phyloP scores from a whole-genome alignment of 1,140 invertebrate genomes.

The Drosophila mojavensis region DNA sequence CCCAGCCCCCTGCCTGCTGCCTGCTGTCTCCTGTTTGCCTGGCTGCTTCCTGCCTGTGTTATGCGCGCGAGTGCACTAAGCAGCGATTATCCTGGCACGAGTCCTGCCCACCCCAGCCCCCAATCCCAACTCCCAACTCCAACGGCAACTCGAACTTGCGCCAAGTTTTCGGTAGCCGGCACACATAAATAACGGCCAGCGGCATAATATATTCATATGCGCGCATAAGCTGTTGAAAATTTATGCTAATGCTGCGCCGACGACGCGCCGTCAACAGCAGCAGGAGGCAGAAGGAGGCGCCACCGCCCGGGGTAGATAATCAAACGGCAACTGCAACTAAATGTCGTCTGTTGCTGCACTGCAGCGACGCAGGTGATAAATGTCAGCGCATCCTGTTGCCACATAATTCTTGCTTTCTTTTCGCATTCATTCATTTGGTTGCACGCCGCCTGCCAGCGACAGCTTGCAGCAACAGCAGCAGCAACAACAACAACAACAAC shows the following conservation, averaged over 20 bases:
- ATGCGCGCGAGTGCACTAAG: constrained; percentile 75
- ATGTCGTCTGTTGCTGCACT: not conserved
- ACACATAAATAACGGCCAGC: constrained; percentile 42
- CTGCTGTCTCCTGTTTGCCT: not conserved
- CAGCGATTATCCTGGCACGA: constrained; percentile 72
- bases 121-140: too few species aligned
- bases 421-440: constrained; percentile 43
- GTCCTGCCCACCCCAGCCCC: constrained; percentile 2
- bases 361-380: constrained; percentile 66
- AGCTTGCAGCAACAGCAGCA: not conserved
- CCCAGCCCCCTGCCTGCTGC: too few species aligned
- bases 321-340: constrained; percentile 40
- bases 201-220: constrained; percentile 73
- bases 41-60: constrained; percentile 36
- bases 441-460: constrained; percentile 9
- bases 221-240: constrained; percentile 66
- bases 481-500: too few species aligned
- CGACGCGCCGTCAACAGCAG: not conserved
- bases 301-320: constrained; percentile 22
- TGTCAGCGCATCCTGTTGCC: constrained; percentile 75
- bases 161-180: constrained; percentile 47
- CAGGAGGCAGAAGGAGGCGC: too few species aligned
- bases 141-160: constrained; percentile 24
- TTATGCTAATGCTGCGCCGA: constrained; percentile 65
- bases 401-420: constrained; percentile 61